Percentiles rank a stretch among this genome's conserved stretches.
Evolutionary conservation across 2,797 vertebrate species (phyloP).

Genomic region (Falco columbarius): DNA sequence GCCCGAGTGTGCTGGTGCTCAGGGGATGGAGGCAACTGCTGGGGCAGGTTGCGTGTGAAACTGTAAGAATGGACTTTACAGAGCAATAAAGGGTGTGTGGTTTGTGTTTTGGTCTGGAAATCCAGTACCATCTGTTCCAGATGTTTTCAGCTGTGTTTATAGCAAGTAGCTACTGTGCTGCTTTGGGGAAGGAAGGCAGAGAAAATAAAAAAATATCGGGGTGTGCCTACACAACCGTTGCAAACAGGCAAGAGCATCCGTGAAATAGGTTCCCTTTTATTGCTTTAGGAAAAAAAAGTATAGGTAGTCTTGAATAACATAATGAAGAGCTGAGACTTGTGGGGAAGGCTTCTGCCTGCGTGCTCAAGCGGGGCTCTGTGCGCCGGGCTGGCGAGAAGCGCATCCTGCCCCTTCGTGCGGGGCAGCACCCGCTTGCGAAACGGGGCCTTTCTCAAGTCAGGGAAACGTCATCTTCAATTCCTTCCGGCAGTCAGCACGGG

Average conservation of each 20-base stretch:
- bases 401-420: accelerated
- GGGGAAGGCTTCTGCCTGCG: not conserved
- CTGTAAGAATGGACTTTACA: not conserved
- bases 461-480: not conserved
- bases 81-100: not conserved
- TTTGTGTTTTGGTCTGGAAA: slow-evolving; percentile 1
- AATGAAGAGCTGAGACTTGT: not conserved
- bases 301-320: not conserved
- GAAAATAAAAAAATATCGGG: accelerated
- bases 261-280: not conserved
- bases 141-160: slow-evolving; percentile 57
- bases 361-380: not conserved
- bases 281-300: not conserved
- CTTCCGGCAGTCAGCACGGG: not conserved
- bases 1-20: not conserved
- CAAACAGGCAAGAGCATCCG: not conserved
- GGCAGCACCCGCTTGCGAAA: not conserved
- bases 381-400: not conserved
- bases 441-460: not conserved
- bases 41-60: not conserved
- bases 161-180: slow-evolving; percentile 44
- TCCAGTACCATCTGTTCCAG: slow-evolving; percentile 30
- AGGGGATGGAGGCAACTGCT: not conserved
- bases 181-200: not conserved
- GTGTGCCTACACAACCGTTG: not conserved